Base-by-base conservation (phyloP, 2,797 vertebrate genomes). In the Cetoscarus ocellatus region DNA sequence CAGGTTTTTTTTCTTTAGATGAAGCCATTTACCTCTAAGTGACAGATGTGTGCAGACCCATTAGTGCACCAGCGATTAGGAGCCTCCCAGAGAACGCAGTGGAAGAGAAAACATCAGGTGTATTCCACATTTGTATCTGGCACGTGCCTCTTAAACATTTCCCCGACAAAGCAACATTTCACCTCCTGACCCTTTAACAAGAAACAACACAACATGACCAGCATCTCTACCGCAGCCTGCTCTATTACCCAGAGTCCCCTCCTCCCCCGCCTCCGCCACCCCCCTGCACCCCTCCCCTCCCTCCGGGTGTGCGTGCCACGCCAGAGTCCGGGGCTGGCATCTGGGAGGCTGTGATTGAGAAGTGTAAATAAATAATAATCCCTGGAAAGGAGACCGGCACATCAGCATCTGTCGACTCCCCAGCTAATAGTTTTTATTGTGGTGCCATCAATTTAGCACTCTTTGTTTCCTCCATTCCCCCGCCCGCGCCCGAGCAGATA, bases 351-450 rank as follows among this genome's bases (percentile, higher is more conserved):
- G 93, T 94, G 94, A 95, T 94, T 94, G 94, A 94, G 94, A 94
- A 94, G 94, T 94, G 94, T 95, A 94, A 95, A 95, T 95, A 95
- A 95, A 95, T 95, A 95, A 95, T 95, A 94, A 94, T 95, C 93
- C 92, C 93, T 95, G 94, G 94, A 95, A 95, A 95, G 94, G 91
- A 92, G 94, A 94, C 91, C 92, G 91, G 93, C 93, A 92, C 94
- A 93, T 92, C 93, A 95, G 94, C 95, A 95, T 95, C 95, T 95
- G 95, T 94, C 92, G 90, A 90, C 92, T 94, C 94, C 93, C 93
- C 92, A 91, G 94, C 94, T 95, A 94, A 94, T 95, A 94, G 94
- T 95, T 95, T 92, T 94, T 93, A 94, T 94, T 94, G 94, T 93
- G 92, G 90, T 86, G 89, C 91, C 93, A 93, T 95, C 93, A 93